A percentile compares a stretch with the other conserved stretches of the same genome.
phyloP scores from a whole-genome alignment of 2,113 vertebrate species.

The Laticauda colubrina region DNA sequence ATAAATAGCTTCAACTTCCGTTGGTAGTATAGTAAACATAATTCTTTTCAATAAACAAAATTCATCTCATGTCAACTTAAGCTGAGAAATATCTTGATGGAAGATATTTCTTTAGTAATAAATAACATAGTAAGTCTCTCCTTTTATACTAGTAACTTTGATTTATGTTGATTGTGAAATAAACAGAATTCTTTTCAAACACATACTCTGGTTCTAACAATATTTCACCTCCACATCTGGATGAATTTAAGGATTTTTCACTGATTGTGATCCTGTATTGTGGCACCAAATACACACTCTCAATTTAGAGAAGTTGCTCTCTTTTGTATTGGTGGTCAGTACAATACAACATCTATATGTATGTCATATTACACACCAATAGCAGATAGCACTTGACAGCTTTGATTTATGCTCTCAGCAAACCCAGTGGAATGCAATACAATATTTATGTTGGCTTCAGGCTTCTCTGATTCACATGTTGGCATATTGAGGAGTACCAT shows the following conservation, averaged over 20 bases:
- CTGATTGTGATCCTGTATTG: neutral
- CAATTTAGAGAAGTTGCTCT: neutral
- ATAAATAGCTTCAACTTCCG: neutral
- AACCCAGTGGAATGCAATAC: neutral
- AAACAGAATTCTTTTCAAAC: neutral
- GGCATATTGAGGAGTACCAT: neutral
- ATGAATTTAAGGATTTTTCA: neutral
- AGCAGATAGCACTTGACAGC: neutral
- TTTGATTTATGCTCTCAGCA: neutral
- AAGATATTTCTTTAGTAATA: neutral
- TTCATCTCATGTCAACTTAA: neutral
- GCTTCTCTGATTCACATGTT: neutral
- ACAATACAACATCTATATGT: neutral
- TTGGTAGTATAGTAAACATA: neutral
- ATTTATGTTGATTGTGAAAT: neutral
- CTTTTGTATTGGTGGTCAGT: neutral
- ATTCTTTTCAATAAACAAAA: neutral
- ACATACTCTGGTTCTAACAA: neutral
- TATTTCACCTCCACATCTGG: neutral
- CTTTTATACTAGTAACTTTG: neutral
- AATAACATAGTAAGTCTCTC: neutral
- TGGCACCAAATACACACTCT: neutral
- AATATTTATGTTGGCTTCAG: neutral
- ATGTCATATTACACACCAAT: neutral
- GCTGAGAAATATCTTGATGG: neutral